Evolutionary conservation across 2,113 vertebrate species (phyloP).

Genomic region (Phoenicopterus ruber): DNA sequence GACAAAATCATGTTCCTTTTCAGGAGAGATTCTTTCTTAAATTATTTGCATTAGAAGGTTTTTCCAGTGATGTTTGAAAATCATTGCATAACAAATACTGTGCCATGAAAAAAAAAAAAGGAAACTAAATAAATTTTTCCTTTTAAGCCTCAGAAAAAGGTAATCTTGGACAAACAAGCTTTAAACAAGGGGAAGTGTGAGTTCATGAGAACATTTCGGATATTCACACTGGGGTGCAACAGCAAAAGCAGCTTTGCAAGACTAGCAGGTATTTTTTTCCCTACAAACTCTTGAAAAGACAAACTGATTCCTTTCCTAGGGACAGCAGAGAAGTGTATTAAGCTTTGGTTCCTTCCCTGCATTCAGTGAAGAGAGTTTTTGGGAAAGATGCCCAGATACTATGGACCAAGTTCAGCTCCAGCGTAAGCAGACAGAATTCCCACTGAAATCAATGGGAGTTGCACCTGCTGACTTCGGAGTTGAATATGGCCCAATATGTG

Average conservation of each 20-base stretch:
- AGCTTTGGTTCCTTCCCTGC: conserved; percentile 40
- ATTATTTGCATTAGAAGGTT: background rate
- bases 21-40: conserved; percentile 1
- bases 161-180: background rate
- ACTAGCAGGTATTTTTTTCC: conserved; percentile 19
- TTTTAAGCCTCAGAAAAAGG: background rate
- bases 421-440: conserved; percentile 51
- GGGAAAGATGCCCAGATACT: conserved; percentile 43
- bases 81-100: background rate
- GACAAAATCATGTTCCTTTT: background rate
- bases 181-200: background rate
- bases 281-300: conserved; percentile 11
- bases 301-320: conserved; percentile 14
- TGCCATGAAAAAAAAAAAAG: background rate
- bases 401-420: conserved; percentile 48
- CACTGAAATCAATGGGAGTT: conserved; percentile 50
- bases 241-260: background rate
- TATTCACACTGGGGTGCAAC: background rate
- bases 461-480: conserved; percentile 56
- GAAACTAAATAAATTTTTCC: background rate
- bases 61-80: conserved; percentile 13
- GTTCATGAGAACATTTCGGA: background rate
- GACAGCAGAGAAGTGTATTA: conserved; percentile 18
- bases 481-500: conserved; percentile 49
- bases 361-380: conserved; percentile 40